A percentile compares a stretch with the other conserved stretches of the same genome.
Conservation (phyloP, 2,113 vertebrate genomes). For the Ascaphus truei region DNA sequence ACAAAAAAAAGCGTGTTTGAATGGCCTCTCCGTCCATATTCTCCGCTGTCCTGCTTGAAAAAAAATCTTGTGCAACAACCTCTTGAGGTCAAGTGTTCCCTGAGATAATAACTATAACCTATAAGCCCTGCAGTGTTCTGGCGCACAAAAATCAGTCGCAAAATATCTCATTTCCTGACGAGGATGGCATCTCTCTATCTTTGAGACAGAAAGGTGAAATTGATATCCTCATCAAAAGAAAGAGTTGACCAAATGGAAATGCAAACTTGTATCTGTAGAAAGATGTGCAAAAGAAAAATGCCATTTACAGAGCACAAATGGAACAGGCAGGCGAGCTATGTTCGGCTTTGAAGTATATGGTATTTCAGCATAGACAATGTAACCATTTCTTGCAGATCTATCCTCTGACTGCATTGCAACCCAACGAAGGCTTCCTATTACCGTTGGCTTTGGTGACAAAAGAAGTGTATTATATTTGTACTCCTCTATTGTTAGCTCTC, state of each 20-base stretch:
- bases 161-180: constrained; percentile 33
- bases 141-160: constrained; percentile 2
- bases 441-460: neutral
- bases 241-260: constrained; percentile 19
- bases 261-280: constrained; percentile 15
- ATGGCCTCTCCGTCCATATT: neutral
- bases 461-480: neutral
- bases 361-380: neutral
- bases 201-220: constrained; percentile 30
- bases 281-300: constrained; percentile 20
- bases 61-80: constrained; percentile 3
- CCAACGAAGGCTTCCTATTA: neutral
- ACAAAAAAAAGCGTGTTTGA: neutral
- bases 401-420: neutral
- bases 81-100: constrained; percentile 34
- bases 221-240: constrained; percentile 35
- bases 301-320: constrained; percentile 15
- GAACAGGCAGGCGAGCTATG: constrained; percentile 18
- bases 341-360: constrained; percentile 11
- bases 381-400: neutral
- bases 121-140: constrained; percentile 29
- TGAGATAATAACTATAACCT: constrained; percentile 28
- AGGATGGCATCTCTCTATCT: constrained; percentile 33
- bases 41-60: neutral
- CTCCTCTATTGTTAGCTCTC: too few species aligned